Evolutionary conservation across 1,140 invertebrate genomes (phyloP).

Genomic region (Cheumatopsyche charites): DNA sequence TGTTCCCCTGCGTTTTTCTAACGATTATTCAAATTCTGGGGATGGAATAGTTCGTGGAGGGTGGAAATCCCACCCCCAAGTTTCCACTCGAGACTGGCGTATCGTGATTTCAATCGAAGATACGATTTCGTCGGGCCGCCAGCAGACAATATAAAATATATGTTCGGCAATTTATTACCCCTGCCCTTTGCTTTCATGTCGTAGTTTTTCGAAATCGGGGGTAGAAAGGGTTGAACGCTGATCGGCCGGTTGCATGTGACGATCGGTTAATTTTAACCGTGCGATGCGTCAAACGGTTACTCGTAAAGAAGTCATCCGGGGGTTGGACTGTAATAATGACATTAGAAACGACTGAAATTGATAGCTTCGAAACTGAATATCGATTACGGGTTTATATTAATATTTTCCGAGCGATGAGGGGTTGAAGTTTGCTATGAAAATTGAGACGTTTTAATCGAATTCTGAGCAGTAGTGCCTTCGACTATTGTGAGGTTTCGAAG

Average conservation of each 20-base stretch:
- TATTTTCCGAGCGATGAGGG: too few species aligned
- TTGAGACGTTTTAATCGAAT: too few species aligned
- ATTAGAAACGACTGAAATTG: conserved; percentile 16
- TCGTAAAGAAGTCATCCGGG: conserved; percentile 26
- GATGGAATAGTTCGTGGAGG: conserved; percentile 1
- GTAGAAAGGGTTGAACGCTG: conserved; percentile 21
- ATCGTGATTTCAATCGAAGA: conserved; percentile 48
- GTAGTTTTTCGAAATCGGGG: neutral
- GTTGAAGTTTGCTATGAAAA: too few species aligned
- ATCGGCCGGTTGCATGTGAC: conserved; percentile 43
- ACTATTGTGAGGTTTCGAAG: too few species aligned
- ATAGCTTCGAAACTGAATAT: conserved; percentile 17
- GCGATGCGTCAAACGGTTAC: conserved; percentile 34
- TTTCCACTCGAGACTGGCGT: conserved; percentile 14
- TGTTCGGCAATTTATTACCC: conserved; percentile 47
- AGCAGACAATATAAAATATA: conserved; percentile 49
- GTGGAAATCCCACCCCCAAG: neutral
- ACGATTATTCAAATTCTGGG: conserved; percentile 42
- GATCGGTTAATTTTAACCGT: conserved; percentile 36
- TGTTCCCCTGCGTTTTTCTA: conserved; percentile 32
- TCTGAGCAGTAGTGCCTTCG: too few species aligned
- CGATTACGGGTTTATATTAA: neutral
- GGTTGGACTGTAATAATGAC: conserved; percentile 16
- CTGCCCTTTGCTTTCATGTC: neutral
- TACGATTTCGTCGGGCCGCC: conserved; percentile 40